Conservation (phyloP, 2,113 vertebrate genomes). For the Prunella himalayana region DNA sequence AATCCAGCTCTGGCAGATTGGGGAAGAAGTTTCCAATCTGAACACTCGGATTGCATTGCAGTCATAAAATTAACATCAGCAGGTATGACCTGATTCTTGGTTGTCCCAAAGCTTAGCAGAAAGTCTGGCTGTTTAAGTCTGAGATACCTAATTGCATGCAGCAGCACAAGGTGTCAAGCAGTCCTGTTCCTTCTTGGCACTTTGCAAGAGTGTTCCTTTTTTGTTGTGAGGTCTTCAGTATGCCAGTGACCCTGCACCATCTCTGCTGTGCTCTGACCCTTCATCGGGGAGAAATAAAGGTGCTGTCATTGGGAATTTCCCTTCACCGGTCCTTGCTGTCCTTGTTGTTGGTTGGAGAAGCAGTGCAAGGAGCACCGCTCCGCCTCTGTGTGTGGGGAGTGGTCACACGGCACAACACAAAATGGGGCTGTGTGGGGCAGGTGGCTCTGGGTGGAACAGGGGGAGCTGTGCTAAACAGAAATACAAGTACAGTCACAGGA, state of each 20-base stretch:
- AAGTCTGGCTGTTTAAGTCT: background rate
- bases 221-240: background rate
- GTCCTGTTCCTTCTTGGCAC: background rate
- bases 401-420: fast-evolving
- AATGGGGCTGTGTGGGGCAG: fast-evolving
- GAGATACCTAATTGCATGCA: background rate
- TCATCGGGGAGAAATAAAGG: background rate
- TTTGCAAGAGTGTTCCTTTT: background rate
- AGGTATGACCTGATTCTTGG: fast-evolving
- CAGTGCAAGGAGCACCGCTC: fast-evolving
- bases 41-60: background rate
- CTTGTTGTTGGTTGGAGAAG: background rate
- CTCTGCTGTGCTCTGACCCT: background rate
- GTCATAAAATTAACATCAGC: background rate
- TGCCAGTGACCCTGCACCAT: background rate
- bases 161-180: background rate
- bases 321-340: background rate
- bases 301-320: background rate
- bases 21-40: background rate
- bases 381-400: fast-evolving
- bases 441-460: background rate
- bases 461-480: background rate
- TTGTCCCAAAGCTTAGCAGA: background rate
- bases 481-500: background rate
- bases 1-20: background rate